Conservation (phyloP, 2,888 invertebrate species). For the Pollenia griseotomentosa region DNA sequence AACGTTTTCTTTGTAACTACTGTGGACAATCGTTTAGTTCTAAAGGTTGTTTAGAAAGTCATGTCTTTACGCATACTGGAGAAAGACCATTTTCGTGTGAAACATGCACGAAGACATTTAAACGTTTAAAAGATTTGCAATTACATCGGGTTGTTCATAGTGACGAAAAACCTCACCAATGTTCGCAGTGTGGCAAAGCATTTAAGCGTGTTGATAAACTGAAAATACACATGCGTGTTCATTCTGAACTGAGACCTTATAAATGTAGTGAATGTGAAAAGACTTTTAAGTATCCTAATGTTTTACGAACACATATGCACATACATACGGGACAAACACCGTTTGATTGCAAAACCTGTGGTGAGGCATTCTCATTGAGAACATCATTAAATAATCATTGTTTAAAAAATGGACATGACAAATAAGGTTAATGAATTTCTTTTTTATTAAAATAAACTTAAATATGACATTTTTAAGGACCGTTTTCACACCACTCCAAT, state of each 20-base stretch:
- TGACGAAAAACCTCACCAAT: slow-evolving; percentile 75
- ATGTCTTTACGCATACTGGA: slow-evolving; percentile 86
- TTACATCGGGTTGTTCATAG: slow-evolving; percentile 86
- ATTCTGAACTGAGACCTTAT: slow-evolving; percentile 80
- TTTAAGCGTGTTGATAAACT: slow-evolving; percentile 79
- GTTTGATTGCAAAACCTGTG: slow-evolving; percentile 61
- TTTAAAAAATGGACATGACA: slow-evolving; percentile 59
- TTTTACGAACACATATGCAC: slow-evolving; percentile 87
- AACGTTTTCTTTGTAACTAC: slow-evolving; percentile 58
- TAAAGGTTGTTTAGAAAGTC: slow-evolving; percentile 51
- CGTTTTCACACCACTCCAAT: too few species aligned
- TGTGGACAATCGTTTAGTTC: slow-evolving; percentile 64
- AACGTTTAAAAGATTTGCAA: slow-evolving; percentile 88
- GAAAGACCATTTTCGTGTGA: slow-evolving; percentile 77
- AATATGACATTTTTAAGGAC: too few species aligned
- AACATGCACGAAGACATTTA: slow-evolving; percentile 82
- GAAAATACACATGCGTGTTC: slow-evolving; percentile 76
- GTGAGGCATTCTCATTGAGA: slow-evolving; percentile 62
- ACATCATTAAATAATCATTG: slow-evolving; percentile 68
- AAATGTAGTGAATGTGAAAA: slow-evolving; percentile 87
- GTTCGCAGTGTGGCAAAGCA: slow-evolving; percentile 76
- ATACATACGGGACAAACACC: slow-evolving; percentile 83
- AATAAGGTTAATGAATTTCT: background rate
- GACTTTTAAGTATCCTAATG: slow-evolving; percentile 87
- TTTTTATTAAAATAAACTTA: too few species aligned